Evolutionary conservation across 2,888 invertebrate species (phyloP).

Genomic region (Schizaphis graminum): DNA sequence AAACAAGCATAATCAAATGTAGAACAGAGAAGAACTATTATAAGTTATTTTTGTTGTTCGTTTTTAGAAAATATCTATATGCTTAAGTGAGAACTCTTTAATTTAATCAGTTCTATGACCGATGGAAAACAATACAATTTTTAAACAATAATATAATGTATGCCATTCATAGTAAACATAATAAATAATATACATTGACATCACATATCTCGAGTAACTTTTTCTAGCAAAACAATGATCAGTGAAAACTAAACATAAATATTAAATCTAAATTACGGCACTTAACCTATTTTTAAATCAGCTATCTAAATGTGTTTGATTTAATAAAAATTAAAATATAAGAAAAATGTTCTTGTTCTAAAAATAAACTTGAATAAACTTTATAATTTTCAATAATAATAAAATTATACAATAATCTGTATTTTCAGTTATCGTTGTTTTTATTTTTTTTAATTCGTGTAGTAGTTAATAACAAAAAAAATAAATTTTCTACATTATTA

Average conservation of each 20-base stretch:
- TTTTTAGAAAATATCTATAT: conserved; percentile 3
- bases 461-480: neutral
- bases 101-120: neutral
- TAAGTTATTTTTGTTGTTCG: conserved; percentile 4
- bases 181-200: neutral
- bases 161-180: neutral
- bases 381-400: neutral
- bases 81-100: neutral
- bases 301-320: neutral
- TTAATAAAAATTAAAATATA: neutral
- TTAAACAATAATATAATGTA: conserved; percentile 10
- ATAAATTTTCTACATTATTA: neutral
- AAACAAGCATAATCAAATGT: neutral
- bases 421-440: neutral
- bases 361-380: neutral
- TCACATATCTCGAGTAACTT: neutral
- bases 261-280: neutral
- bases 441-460: neutral
- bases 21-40: neutral
- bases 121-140: neutral
- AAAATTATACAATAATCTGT: neutral
- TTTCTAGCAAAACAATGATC: conserved; percentile 14
- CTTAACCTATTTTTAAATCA: neutral
- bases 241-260: conserved; percentile 27
- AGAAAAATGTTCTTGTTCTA: neutral